Evolutionary conservation across 2,797 vertebrate species (phyloP), one percentile per base, ranked within the genome.

Genomic region (Rhinatrema bivittatum): DNA sequence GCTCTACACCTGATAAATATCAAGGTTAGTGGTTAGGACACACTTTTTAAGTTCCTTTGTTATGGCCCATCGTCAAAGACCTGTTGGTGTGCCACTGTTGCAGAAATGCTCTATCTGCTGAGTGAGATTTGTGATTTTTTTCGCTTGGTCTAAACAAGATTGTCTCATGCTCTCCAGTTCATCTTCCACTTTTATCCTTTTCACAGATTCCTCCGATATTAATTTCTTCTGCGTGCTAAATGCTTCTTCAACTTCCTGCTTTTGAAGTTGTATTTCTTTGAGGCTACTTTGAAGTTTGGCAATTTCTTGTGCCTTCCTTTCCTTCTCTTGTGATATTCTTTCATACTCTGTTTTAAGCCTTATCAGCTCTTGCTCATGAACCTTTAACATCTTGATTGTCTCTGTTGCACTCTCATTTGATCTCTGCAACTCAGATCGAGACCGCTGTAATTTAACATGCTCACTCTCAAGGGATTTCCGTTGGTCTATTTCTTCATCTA

Each of bases 51-150:
- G n/a, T n/a, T n/a, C n/a, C n/a, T n/a, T n/a, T n/a, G n/a, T n/a
- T n/a, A n/a, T n/a, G n/a, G n/a, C n/a, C n/a, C n/a, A n/a, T n/a
- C n/a, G n/a, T n/a, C n/a, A n/a, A n/a, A n/a, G n/a, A n/a, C n/a
- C n/a, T n/a, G n/a, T n/a, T n/a, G n/a, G n/a, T n/a, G n/a, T n/a
- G n/a, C n/a, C n/a, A n/a, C n/a, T n/a, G n/a, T n/a, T n/a, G n/a
- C n/a, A n/a, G n/a, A n/a, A n/a, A n/a, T 97, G 88, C 26, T 94
- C 77, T 68, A 96, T 88, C 57, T 89, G 68, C 45, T 89, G 82
- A 25, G 84, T 93, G 39, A 98, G 75, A 25, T 71, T 81, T 45
- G 51, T 91, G 58, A 98, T 94, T 60, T 91, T 96, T 50, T 82
- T 78, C 0, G 84, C 86, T 39, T 97, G 85, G 39, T 97, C 93